Conservation (phyloP, 1,140 invertebrate species). For the Argopecten irradians region DNA sequence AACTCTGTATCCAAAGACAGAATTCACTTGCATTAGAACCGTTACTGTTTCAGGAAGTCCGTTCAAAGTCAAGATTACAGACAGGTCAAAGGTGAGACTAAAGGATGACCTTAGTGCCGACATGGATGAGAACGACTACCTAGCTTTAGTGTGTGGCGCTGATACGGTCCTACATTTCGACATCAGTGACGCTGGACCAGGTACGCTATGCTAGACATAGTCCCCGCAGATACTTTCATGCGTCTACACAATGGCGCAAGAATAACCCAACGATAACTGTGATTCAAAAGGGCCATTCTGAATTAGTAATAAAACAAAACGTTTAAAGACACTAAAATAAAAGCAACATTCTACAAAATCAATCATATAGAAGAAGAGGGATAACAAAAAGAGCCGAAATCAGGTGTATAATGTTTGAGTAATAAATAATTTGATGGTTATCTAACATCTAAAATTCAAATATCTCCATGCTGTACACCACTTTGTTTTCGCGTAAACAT, state of each 20-base stretch:
- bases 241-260: too few relatives aligned
- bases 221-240: not conserved
- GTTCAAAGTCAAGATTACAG: constrained; percentile 84
- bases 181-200: constrained; percentile 82
- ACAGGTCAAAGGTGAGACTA: constrained; percentile 81
- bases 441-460: too few relatives aligned
- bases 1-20: not conserved
- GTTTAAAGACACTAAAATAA: too few relatives aligned
- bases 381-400: too few relatives aligned
- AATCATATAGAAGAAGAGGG: too few relatives aligned
- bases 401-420: too few relatives aligned
- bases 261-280: not conserved
- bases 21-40: not conserved
- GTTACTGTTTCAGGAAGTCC: constrained; percentile 80
- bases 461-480: too few relatives aligned
- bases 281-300: too few relatives aligned
- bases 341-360: too few relatives aligned
- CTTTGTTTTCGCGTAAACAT: too few relatives aligned
- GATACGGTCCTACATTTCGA: constrained; percentile 81
- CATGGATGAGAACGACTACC: constrained; percentile 84
- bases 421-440: too few relatives aligned
- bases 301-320: too few relatives aligned
- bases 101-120: constrained; percentile 82
- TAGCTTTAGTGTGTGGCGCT: constrained; percentile 82
- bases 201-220: constrained; percentile 71